Conservation (phyloP, 2,113 vertebrate species). For the Sinocyclocheilus rhinocerous region DNA sequence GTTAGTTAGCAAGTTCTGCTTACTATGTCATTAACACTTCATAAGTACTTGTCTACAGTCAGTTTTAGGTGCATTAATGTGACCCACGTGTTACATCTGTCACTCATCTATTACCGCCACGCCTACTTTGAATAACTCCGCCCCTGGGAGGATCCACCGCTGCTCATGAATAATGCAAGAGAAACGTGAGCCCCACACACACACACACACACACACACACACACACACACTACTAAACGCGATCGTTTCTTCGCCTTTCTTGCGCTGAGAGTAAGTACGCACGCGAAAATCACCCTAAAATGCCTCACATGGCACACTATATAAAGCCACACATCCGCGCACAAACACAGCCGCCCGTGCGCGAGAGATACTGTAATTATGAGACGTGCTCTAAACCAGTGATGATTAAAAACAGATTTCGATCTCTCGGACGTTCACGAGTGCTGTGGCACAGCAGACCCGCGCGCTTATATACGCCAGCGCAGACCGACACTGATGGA, state of each 20-base stretch:
- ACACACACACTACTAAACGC: constrained; percentile 38
- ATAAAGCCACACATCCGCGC: background rate
- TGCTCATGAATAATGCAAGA: constrained; percentile 57
- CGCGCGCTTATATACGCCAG: constrained; percentile 55
- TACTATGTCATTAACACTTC: background rate
- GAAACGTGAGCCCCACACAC: background rate
- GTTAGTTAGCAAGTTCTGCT: no score
- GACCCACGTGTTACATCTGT: constrained; percentile 29
- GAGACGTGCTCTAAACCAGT: background rate
- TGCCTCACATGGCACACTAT: background rate
- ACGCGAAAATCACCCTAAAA: background rate
- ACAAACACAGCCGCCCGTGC: no score
- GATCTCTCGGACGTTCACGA: background rate
- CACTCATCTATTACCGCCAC: background rate
- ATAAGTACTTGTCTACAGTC: background rate
- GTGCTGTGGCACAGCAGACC: constrained; percentile 42
- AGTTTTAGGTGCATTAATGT: background rate
- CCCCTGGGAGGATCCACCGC: constrained; percentile 42
- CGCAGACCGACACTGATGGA: constrained; percentile 29
- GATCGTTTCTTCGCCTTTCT: constrained; percentile 12
- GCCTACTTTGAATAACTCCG: constrained; percentile 39
- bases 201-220: constrained; percentile 34
- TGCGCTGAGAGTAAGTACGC: background rate
- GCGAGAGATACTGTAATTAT: background rate
- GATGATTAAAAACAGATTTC: background rate